Conservation (phyloP, 2,888 invertebrate species). For the Leptarthrus brevirostris region DNA sequence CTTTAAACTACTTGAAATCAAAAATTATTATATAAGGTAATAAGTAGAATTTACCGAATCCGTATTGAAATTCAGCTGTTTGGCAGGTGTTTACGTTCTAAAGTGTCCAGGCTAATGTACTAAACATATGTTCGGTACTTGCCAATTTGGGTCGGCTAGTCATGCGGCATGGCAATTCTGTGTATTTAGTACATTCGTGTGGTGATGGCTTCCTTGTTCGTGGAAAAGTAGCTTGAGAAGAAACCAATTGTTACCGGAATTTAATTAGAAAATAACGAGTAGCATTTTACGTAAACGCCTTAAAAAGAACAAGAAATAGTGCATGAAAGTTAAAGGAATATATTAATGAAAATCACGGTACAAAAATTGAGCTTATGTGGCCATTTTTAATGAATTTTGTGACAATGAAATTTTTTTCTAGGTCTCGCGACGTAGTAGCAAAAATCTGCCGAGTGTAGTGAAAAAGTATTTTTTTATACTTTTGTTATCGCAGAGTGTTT, state of each 20-base stretch:
- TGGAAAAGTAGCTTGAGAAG: background rate
- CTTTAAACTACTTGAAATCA: too few relatives aligned
- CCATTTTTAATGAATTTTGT: slow-evolving; percentile 4
- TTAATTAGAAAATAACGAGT: too few relatives aligned
- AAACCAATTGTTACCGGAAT: too few relatives aligned
- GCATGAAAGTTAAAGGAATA: background rate
- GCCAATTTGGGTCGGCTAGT: too few relatives aligned
- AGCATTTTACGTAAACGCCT: background rate
- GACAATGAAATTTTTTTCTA: background rate
- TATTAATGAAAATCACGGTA: slow-evolving; percentile 6
- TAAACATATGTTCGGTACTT: too few relatives aligned
- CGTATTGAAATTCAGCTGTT: too few relatives aligned
- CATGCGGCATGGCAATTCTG: background rate
- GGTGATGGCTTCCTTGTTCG: slow-evolving; percentile 17
- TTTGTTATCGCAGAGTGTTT: background rate
- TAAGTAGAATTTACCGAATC: too few relatives aligned
- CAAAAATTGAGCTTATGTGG: too few relatives aligned
- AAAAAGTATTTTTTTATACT: background rate
- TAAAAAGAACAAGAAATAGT: background rate
- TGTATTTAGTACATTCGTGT: background rate
- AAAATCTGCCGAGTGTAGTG: background rate
- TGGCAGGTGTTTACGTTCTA: too few relatives aligned
- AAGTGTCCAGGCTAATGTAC: too few relatives aligned
- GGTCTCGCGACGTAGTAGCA: background rate
- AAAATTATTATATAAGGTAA: too few relatives aligned